phyloP scores from a whole-genome alignment of 1,140 invertebrate species.

The Nomia melanderi region DNA sequence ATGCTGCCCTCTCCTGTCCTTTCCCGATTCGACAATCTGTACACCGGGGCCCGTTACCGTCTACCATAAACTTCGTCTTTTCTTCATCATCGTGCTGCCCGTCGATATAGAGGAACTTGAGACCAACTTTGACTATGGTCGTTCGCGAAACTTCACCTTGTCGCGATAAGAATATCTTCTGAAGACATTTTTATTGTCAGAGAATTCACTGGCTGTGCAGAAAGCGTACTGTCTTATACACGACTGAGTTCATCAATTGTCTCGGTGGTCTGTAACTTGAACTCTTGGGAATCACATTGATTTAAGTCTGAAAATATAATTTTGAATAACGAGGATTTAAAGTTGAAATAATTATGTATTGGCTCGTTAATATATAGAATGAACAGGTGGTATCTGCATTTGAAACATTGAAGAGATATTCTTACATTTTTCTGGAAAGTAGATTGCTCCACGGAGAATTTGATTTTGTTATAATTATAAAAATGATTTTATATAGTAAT shows the following conservation, averaged over 20 bases:
- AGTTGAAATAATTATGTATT: too few species aligned
- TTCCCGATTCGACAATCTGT: constrained; percentile 68
- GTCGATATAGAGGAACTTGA: constrained; percentile 48
- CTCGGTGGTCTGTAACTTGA: constrained; percentile 46
- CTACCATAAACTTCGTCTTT: constrained; percentile 59
- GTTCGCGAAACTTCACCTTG: not conserved
- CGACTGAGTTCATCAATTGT: not conserved
- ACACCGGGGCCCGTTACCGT: constrained; percentile 50
- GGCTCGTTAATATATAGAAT: too few species aligned
- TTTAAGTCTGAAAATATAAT: too few species aligned
- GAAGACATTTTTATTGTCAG: not conserved
- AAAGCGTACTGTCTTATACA: not conserved
- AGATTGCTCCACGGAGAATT: too few species aligned
- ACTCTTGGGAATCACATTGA: too few species aligned
- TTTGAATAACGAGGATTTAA: too few species aligned
- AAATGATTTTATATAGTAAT: too few species aligned
- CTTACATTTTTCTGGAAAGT: too few species aligned
- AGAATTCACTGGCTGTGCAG: not conserved
- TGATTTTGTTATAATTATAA: too few species aligned
- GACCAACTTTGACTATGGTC: constrained; percentile 25
- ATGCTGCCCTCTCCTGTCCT: constrained; percentile 71
- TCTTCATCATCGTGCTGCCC: constrained; percentile 33
- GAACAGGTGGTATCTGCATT: too few species aligned
- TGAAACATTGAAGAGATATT: too few species aligned
- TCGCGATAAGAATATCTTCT: not conserved